Evolutionary conservation across 1,140 invertebrate species (phyloP), one percentile per base, ranked within the genome.

Genomic region (Neodiprion virginianus): DNA sequence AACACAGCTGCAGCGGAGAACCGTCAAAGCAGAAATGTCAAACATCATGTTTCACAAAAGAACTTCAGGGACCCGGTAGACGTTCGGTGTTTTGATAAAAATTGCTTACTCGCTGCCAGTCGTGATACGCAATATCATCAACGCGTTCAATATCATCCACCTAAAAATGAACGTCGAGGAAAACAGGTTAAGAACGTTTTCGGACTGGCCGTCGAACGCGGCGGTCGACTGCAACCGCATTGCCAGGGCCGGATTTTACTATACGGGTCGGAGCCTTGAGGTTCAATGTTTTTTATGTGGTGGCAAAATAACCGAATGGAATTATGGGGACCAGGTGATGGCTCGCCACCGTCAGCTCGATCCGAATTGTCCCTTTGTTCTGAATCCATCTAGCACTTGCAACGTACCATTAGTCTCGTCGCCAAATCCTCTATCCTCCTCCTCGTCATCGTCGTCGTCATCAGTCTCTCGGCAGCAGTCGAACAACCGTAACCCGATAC

Each of bases 201-300:
- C 75, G 17, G 88, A 89, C 78, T 96, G 95, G 95, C 95, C 94
- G 67, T 76, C 86, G 21, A 91, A 91, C 82, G 92, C 92, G 23
- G 87, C 90, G 48, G 91, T 95, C 1, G 91, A 91, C 82, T 86
- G 92, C 14, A 81, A 87, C 53, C 88, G 92, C 81, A 90, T 97
- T 78, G 95, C 95, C 3, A 92, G 92, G 83, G 95, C 94, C 66
- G 96, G 96, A 11, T 97, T 97, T 88, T 96, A 92, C 83, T 95
- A 93, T 69, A 93, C 92, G 1, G 93, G 93, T 17, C 85, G 88
- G 76, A 91, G 87, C 49, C 85, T 91, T 12, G 92, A 93, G 80
- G 94, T 95, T 4, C 90, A 95, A 82, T 96, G 95, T 84, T 94
- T 95, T 80, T 89, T 91, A 76, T 96, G 95, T 86, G 90, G 91